These are phyloP conservation scores for Tamandua tetradactyla DNA, from an alignment of 2,797 vertebrate species.

Conservation along the genomic window DNA sequence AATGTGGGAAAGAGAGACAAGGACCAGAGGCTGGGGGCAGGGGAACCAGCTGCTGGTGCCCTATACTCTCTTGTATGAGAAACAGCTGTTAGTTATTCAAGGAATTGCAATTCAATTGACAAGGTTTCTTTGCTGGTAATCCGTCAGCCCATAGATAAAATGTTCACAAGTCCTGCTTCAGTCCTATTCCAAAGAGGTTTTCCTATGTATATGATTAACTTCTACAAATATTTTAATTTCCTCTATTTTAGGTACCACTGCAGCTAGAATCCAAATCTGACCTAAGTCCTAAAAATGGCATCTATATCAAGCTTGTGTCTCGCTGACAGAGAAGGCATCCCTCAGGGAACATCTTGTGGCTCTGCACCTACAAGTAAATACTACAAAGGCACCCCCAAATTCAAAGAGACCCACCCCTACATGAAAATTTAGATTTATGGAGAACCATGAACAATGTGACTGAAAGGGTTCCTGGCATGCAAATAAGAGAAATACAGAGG, in stretches of 20 bases:
- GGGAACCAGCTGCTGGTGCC: not conserved
- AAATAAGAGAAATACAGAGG: not conserved
- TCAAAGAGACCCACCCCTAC: not conserved
- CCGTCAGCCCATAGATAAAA: not conserved
- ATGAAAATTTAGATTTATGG: not conserved
- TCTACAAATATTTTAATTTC: not conserved
- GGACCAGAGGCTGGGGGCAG: not conserved
- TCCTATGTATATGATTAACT: not conserved
- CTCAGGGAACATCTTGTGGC: not conserved
- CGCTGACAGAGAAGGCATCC: conserved; percentile 69
- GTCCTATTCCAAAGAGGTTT: not conserved
- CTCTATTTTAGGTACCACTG: conserved; percentile 90
- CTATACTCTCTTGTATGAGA: rapidly evolving
- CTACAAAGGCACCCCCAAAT: not conserved
- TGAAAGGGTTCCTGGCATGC: not conserved
- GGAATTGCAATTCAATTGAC: not conserved
- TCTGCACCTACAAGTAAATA: no score
- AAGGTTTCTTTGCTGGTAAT: not conserved
- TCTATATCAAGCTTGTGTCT: conserved; percentile 88
- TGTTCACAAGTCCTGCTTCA: not conserved
- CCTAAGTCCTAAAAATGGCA: conserved; percentile 91
- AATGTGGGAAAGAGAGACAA: not conserved
- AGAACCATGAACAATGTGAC: not conserved
- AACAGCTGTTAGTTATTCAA: not conserved
- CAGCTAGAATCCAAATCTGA: conserved; percentile 91